Percentiles rank a stretch among this genome's conserved stretches.
phyloP scores from a whole-genome alignment of 2,888 invertebrate genomes.

The Philopedon plagiatum region DNA sequence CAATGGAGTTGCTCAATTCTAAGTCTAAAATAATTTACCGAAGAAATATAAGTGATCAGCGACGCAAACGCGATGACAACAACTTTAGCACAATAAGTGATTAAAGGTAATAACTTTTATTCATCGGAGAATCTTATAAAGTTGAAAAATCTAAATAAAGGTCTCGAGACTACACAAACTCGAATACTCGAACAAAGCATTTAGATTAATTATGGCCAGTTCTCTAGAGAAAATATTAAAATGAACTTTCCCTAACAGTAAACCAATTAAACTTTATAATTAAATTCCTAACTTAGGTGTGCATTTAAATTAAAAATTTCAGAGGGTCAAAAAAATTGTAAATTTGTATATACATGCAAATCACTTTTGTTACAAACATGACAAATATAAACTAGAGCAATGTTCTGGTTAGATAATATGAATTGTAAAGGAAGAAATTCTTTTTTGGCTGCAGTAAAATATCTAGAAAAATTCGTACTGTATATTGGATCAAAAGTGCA shows the following conservation, averaged over 20 bases:
- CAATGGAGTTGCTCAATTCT: too few species aligned
- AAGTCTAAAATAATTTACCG: too few species aligned
- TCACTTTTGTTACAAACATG: not conserved
- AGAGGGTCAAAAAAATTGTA: not conserved
- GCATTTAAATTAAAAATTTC: slow-evolving; percentile 9
- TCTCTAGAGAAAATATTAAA: not conserved
- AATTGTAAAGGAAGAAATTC: too few species aligned
- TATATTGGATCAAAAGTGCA: not conserved
- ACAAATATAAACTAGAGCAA: not conserved
- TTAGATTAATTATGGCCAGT: slow-evolving; percentile 1
- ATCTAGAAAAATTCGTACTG: not conserved
- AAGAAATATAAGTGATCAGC: too few species aligned
- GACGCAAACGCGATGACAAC: too few species aligned
- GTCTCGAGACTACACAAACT: not conserved
- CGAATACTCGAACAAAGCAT: not conserved
- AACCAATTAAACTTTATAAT: slow-evolving; percentile 21
- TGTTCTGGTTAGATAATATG: too few species aligned
- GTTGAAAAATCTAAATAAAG: not conserved
- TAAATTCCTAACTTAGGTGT: not conserved
- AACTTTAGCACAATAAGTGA: too few species aligned
- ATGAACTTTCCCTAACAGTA: slow-evolving; percentile 10
- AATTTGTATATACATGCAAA: not conserved
- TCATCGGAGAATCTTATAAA: not conserved
- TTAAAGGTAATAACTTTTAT: too few species aligned
- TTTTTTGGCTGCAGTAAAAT: too few species aligned